A percentile compares a stretch with the other conserved stretches of the same genome.
phyloP scores from a whole-genome alignment of 2,888 invertebrate species.

The Flabesymbios commensalis region DNA sequence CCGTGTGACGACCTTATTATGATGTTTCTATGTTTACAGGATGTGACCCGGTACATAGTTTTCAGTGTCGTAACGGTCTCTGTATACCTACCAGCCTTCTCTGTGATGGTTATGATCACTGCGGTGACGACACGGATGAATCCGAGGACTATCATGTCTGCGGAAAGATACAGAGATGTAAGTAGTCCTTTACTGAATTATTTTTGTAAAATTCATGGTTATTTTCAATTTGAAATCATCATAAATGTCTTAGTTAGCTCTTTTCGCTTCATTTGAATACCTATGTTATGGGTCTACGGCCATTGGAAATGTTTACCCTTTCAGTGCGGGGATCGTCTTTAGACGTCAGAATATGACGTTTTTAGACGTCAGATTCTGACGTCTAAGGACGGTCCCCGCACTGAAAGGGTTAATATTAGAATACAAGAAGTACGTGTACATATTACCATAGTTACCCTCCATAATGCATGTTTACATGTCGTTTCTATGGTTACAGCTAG shows the following conservation, averaged over 20 bases:
- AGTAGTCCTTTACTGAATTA: not conserved
- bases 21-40: not conserved
- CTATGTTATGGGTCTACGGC: too few relatives aligned
- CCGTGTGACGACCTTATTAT: not conserved
- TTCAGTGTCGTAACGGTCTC: not conserved
- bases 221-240: not conserved
- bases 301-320: too few relatives aligned
- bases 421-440: not conserved
- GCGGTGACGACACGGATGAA: conserved; percentile 1
- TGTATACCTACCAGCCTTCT: not conserved
- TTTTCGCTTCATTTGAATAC: too few relatives aligned
- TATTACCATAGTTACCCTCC: too few relatives aligned
- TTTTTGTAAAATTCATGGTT: not conserved
- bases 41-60: not conserved
- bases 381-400: too few relatives aligned
- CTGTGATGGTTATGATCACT: not conserved
- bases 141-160: not conserved
- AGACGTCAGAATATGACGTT: too few relatives aligned
- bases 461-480: too few relatives aligned
- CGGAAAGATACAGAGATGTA: not conserved
- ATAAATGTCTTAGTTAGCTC: too few relatives aligned
- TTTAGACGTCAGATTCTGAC: too few relatives aligned
- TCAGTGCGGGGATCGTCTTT: too few relatives aligned
- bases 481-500: not conserved
- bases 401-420: too few relatives aligned